These are phyloP conservation scores for Drosophila planitibia DNA, from an alignment of 2,888 invertebrate species.

Conservation along the genomic window DNA sequence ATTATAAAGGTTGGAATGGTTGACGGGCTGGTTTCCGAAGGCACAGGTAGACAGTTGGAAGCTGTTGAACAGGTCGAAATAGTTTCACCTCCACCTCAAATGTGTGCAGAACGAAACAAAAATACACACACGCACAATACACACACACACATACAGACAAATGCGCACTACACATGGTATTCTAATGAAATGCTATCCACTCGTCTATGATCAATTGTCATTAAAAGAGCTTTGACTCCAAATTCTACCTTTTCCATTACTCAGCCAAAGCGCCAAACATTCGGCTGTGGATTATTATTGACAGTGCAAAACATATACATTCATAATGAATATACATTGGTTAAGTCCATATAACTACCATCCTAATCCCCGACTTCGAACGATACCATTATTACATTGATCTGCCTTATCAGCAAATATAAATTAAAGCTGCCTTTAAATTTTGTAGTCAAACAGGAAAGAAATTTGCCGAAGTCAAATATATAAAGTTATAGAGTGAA, in stretches of 20 bases:
- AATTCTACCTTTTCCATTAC: constrained; percentile 45
- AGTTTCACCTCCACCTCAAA: constrained; percentile 75
- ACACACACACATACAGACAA: constrained; percentile 21
- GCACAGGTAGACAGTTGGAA: constrained; percentile 75
- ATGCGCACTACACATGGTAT: constrained; percentile 73
- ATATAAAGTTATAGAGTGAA: background rate
- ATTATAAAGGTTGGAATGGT: constrained; percentile 75
- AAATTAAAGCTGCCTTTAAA: background rate
- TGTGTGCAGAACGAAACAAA: constrained; percentile 71
- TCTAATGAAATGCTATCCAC: constrained; percentile 84
- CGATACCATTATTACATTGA: background rate
- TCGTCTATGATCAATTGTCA: constrained; percentile 84
- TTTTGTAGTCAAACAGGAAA: background rate
- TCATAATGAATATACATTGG: constrained; percentile 11
- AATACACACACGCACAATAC: constrained; percentile 18
- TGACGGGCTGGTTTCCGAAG: constrained; percentile 69
- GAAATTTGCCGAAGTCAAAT: background rate
- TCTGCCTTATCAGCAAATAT: background rate
- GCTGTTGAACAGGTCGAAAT: constrained; percentile 80
- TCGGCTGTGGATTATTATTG: constrained; percentile 23
- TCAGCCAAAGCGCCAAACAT: constrained; percentile 25
- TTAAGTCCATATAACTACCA: background rate
- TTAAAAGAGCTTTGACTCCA: constrained; percentile 84
- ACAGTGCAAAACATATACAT: background rate
- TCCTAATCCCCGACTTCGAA: background rate